Percentiles rank a stretch among this genome's conserved stretches.
Conservation (phyloP, 1,140 invertebrate species). For the Habropoda laboriosa region DNA sequence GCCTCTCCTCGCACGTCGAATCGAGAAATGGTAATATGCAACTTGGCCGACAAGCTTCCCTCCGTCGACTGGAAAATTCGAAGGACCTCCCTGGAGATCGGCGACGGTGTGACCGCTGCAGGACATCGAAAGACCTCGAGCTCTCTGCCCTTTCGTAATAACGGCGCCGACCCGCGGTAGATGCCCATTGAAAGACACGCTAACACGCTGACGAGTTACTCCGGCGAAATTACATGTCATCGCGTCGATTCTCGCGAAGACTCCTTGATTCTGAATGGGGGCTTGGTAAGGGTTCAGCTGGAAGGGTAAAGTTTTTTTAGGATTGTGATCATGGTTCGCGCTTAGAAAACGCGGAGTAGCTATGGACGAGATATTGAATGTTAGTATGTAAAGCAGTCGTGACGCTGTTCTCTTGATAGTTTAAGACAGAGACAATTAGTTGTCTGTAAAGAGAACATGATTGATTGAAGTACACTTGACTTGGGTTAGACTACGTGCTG, state of each 20-base stretch:
- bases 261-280: neutral
- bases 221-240: constrained; percentile 23
- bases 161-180: constrained; percentile 19
- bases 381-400: too few species aligned
- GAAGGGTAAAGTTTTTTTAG: neutral
- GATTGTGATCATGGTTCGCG: too few species aligned
- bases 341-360: too few species aligned
- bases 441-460: too few species aligned
- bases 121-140: constrained; percentile 63
- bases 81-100: constrained; percentile 70
- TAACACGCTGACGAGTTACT: constrained; percentile 8
- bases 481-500: too few species aligned
- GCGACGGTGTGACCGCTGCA: constrained; percentile 50
- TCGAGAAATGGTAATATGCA: constrained; percentile 72
- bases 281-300: neutral
- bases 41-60: constrained; percentile 70
- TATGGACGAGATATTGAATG: too few species aligned
- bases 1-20: constrained; percentile 66
- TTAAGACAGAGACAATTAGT: too few species aligned
- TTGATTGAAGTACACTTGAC: too few species aligned
- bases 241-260: constrained; percentile 12
- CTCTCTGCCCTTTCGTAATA: constrained; percentile 58
- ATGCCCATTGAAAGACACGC: constrained; percentile 34
- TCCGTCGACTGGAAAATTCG: constrained; percentile 74
- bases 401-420: too few species aligned